A percentile compares a stretch with the other conserved stretches of the same genome.
These are phyloP conservation scores for Crocallis elinguaria DNA, from an alignment of 2,888 invertebrate genomes.

Conservation along the genomic window DNA sequence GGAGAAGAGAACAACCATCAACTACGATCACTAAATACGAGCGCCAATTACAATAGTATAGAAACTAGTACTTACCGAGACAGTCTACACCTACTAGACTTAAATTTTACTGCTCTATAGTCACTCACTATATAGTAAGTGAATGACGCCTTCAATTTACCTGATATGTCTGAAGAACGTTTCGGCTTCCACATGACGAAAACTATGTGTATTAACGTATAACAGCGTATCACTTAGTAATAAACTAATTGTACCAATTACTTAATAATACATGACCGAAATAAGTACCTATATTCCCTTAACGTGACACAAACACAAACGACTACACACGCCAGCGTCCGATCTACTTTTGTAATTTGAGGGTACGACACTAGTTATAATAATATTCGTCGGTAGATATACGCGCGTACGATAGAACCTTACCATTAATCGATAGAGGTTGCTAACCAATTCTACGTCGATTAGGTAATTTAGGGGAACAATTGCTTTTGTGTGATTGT, in stretches of 20 bases:
- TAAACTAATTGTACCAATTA: not conserved
- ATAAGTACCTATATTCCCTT: too few relatives aligned
- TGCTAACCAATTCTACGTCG: slow-evolving; percentile 8
- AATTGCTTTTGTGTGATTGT: slow-evolving; percentile 4
- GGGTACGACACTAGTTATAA: not conserved
- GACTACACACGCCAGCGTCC: not conserved
- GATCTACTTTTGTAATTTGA: not conserved
- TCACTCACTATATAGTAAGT: too few relatives aligned
- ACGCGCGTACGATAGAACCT: slow-evolving; percentile 6
- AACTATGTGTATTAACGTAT: not conserved
- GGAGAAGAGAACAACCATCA: too few relatives aligned
- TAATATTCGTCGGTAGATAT: not conserved
- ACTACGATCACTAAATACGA: too few relatives aligned
- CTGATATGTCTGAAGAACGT: not conserved
- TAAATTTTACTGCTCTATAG: too few relatives aligned
- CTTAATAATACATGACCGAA: not conserved
- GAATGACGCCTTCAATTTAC: not conserved
- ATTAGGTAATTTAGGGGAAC: slow-evolving; percentile 7
- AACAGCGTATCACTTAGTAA: not conserved
- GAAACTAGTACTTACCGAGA: too few relatives aligned
- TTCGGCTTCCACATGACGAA: not conserved
- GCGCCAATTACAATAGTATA: too few relatives aligned
- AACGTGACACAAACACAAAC: not conserved
- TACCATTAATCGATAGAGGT: not conserved
- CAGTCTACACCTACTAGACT: too few relatives aligned